Evolutionary conservation across 2,113 vertebrate genomes (phyloP), one percentile per base, ranked within the genome.

Genomic region (Atlantisia rogersi): DNA sequence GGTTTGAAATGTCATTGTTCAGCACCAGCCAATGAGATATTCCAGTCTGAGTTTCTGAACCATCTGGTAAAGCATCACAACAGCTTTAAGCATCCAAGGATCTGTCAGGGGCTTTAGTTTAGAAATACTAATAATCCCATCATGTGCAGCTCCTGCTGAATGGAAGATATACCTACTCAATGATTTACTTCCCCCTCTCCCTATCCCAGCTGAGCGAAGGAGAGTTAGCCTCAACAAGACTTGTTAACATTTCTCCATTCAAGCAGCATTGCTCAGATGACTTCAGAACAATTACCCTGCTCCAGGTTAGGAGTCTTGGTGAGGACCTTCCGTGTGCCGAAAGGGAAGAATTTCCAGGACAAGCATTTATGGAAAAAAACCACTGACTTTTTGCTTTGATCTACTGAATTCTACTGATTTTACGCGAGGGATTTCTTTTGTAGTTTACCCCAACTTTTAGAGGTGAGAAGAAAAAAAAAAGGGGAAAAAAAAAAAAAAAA

Each of bases 1-100:
- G 96, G 96, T 95, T 97, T 96, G 92, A 96, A 96, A 97, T 82
- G 95, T 87, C 84, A 95, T 97, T 93, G 94, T 81, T 96, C 86
- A 93, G 93, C 92, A 96, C 78, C 95, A 95, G 79, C 95, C 94
- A 86, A 92, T 93, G 86, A 88, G 79, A 90, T 96, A 94, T 94
- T 81, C 75, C 96, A 96, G 77, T 65, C 77, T 91, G 90, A 95
- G 84, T 93, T 97, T 95, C 94, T 95, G 81, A 92, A 92, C 96
- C 64, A 90, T 96, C 94, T 97, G 88, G 95, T 95, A 95, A 82
- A 87, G 90, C 74, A 58, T 84, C 90, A 97, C 86, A 95, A 97
- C 78, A 95, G 86, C 91, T 95, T 81, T 95, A 97, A 94, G 91
- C 90, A 87, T 86, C 94, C 95, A 96, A 96, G 62, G 94, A 97